Base-by-base conservation (phyloP, 2,113 vertebrate genomes). In the Talpa occidentalis region DNA sequence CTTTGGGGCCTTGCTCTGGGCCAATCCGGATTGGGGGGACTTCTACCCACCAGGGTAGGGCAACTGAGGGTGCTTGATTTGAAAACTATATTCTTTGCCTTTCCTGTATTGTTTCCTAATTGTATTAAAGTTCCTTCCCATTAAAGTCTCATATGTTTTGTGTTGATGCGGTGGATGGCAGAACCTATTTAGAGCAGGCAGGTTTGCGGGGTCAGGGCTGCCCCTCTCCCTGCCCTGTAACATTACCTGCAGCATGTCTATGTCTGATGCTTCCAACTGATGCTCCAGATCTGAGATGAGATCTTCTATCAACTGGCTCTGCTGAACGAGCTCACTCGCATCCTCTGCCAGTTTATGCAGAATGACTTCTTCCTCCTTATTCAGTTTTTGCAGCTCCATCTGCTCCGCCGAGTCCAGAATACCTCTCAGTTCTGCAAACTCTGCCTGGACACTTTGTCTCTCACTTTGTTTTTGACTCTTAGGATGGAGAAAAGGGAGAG, bases 241-340 rank as follows among this genome's bases (percentile, higher is more conserved):
- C n/a, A n/a, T n/a, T n/a, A 94, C 85, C 73, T 90, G 93, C 30
- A 94, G 67, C 73, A 96, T 84, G 10, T 76, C 80, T n/a, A 54
- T 0, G 5, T 15, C 2, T 11, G 85, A 80, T 1, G 19, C 79
- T 66, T 88, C 37, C 10, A 94, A 4, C 6, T 8, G 70, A 21
- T 9, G n/a, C 40, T 95, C 83, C 64, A 91, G 5, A 49, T 84
- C 72, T 6, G 37, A 73, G 40, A 91, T 66, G 72, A 94, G 72
- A 26, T 49, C 37, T 15, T 12, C n/a, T 10, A 72, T 0, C 4
- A 59, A 1, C n/a, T 52, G 35, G 2, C 40, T 78, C 10, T 94
- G 56, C 47, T 60, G n/a, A 30, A 10, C 40, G 66, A 85, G 2
- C 9, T 69, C 35, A 22, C 10, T 32, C 42, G 80, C 79, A 12